Evolutionary conservation across 1,140 invertebrate species (phyloP).

Genomic region (Sweltsa coloradensis): DNA sequence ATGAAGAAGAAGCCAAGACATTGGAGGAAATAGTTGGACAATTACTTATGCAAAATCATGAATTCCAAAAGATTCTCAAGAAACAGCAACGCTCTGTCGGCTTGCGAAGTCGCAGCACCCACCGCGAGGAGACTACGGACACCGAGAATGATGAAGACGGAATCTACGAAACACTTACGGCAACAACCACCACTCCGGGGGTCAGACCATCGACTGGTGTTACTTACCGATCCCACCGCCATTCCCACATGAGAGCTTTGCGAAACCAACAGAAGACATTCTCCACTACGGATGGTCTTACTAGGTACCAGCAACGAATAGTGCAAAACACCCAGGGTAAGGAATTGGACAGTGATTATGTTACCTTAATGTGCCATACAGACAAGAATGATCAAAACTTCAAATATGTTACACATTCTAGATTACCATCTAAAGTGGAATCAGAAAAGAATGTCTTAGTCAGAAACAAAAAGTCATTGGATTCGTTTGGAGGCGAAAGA

Average conservation of each 20-base stretch:
- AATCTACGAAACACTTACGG: conserved; percentile 32
- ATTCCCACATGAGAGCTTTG: conserved; percentile 12
- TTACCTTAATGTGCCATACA: conserved; percentile 7
- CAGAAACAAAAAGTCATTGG: too few species aligned
- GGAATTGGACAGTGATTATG: conserved; percentile 1
- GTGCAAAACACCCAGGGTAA: neutral
- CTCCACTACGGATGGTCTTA: too few species aligned
- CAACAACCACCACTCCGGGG: neutral
- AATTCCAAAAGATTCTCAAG: conserved; percentile 65
- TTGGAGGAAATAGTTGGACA: conserved; percentile 71
- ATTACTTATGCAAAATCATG: conserved; percentile 68
- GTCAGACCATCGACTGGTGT: neutral
- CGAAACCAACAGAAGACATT: conserved; percentile 10
- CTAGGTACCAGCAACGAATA: too few species aligned
- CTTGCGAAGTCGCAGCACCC: conserved; percentile 39
- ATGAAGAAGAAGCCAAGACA: conserved; percentile 32
- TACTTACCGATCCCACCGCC: conserved; percentile 10
- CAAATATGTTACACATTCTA: too few species aligned
- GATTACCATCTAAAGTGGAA: too few species aligned
- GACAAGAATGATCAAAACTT: too few species aligned
- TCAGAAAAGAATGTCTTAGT: too few species aligned
- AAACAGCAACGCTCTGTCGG: conserved; percentile 47
- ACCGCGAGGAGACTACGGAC: conserved; percentile 30
- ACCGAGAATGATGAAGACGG: conserved; percentile 41
- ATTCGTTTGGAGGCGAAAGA: too few species aligned